Base-by-base conservation (phyloP, 2,797 vertebrate genomes). In the Hippoglossus hippoglossus region DNA sequence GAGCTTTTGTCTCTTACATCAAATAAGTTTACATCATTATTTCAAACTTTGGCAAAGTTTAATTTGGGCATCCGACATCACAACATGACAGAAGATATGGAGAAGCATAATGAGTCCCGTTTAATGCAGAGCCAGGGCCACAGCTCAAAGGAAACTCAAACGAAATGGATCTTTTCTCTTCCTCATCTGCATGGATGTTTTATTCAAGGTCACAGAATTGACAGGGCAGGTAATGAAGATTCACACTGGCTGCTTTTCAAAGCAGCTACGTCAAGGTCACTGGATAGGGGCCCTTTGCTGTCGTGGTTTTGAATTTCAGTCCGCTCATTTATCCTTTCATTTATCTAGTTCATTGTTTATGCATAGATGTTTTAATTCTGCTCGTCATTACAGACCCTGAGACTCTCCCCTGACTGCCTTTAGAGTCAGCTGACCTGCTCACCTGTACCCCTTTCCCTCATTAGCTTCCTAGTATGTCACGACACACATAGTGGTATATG, bases 201-300 rank as follows among this genome's bases (percentile, higher is more conserved):
- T 87, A 91, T 89, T 92, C 91, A 94, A 94, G 89, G 91, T 92
- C 73, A 67, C 73, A 62, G 55, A 77, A 90, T 87, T 74, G 87
- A 92, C 91, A 74, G 57, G 63, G 54, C 71, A 81, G 68, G 82
- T 90, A 92, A 91, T 85, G 86, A 92, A 93, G 87, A 92, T 89
- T 87, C 89, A 87, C 75, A 80, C 77, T 88, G 88, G 84, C 88
- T 90, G 88, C 47, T 87, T 85, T 91, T 92, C 82, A 89, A 88
- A 90, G 79, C 65, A 73, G 62, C 83, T 55, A 51, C 82, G 70
- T 82, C 86, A 93, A 91, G 87, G 90, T 88, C 82, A 77, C 31
- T 62, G 76, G 46, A 75, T 63, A 25, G 65, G 84, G 82, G 78
- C 65, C n/a, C 18, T 66, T 73, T 46, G 11, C 24, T 21, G 12